phyloP scores from a whole-genome alignment of 2,113 vertebrate species.

The Ovibos moschatus region DNA sequence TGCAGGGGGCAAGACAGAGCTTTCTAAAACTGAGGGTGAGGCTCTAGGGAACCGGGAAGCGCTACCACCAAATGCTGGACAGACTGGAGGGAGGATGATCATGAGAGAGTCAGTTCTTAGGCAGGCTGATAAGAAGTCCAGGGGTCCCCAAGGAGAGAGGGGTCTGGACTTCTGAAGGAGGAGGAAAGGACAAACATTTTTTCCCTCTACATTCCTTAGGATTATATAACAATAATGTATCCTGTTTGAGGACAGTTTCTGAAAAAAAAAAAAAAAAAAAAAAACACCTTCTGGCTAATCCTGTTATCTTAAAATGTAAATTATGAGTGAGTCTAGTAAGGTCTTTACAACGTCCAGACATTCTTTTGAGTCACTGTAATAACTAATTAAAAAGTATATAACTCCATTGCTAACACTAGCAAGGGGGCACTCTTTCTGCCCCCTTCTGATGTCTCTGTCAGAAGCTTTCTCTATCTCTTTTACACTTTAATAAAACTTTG shows the following conservation, averaged over 20 bases:
- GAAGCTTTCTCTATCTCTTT: not conserved
- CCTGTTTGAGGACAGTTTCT: not conserved
- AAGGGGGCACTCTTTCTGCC: not conserved
- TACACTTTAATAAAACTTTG: not conserved
- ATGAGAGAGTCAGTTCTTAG: not conserved
- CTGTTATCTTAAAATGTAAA: not conserved
- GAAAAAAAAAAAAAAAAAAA: not conserved
- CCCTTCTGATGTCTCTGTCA: not conserved
- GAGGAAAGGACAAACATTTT: not conserved
- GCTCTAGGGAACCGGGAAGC: not conserved
- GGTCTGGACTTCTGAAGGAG: not conserved
- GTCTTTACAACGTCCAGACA: not conserved
- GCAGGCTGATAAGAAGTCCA: not conserved
- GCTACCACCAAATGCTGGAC: fast-evolving
- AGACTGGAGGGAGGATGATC: no score
- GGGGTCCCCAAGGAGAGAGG: not conserved
- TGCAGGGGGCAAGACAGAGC: no score
- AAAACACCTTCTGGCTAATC: not conserved
- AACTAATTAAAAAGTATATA: not conserved
- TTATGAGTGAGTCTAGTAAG: not conserved
- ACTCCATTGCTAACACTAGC: not conserved
- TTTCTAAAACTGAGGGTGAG: not conserved
- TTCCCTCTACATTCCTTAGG: not conserved
- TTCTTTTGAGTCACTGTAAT: not conserved
- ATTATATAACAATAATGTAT: not conserved